Evolutionary conservation across 2,797 vertebrate genomes (phyloP), one percentile per base, ranked within the genome.

Genomic region (Fistularia tabacaria): DNA sequence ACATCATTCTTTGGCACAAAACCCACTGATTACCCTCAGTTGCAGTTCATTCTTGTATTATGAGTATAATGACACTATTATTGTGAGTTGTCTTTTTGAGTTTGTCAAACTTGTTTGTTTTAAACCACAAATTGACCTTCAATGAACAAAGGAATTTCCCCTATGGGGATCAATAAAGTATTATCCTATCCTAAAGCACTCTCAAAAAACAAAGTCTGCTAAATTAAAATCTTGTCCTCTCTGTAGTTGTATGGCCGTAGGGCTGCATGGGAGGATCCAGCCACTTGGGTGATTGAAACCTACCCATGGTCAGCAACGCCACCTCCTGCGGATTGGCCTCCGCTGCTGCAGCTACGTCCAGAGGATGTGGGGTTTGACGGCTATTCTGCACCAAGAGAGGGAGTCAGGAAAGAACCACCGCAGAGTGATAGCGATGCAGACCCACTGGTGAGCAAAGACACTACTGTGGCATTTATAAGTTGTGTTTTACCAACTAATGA

Each of bases 311-410:
- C 91, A 0, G 90, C 92, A 47, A 90, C 85, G 25, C 92, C 93
- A 0, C 87, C 94, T 53, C 93, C 94, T 9, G 90, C 94, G 0
- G 96, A 99, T 67, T 99, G 96, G 96, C 95, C 96, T 1, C 93
- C 94, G 0, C 86, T 99, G 64, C 90, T 99, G 3, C 95, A 98
- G 88, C 93, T 99, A 43, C 89, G 97, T 8, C 97, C 97, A 0
- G 97, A 99, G 71, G 97, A 99, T 0, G 97, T 99, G n/a, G 96
- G 96, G 6, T 98, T 99, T 1, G 97, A 99, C 0, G 94, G 95
- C 51, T 98, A 94, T 84, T 93, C 94, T 0, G 38, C 92, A 69
- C 91, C 93, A 1, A 87, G 94, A 58, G 96, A 97, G 51, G 95
- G 96, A 0, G 61, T 90, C 14, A 90, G 91, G 85, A 98, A 97